Conservation (phyloP, 2,113 vertebrate species). For the Oncorhynchus kisutch region DNA sequence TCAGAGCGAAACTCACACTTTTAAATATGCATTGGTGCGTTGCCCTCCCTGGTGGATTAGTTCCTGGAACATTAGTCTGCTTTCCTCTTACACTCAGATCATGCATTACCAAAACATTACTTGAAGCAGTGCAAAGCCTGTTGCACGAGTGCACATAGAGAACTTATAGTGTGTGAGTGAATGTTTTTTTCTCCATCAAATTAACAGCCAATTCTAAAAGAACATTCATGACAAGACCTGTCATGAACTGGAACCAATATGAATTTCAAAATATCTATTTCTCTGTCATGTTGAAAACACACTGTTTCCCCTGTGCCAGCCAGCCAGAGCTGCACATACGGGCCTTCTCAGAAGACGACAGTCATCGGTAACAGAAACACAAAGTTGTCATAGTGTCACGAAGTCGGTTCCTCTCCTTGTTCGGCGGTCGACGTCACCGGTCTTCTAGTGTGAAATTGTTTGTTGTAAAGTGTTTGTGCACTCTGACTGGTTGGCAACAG, state of each 20-base stretch:
- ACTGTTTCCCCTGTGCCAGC: not conserved
- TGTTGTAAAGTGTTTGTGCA: too few species aligned
- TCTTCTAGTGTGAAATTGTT: too few species aligned
- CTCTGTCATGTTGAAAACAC: not conserved
- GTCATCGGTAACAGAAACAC: constrained; percentile 11
- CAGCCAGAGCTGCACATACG: constrained; percentile 5
- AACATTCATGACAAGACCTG: not conserved
- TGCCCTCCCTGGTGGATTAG: constrained; percentile 26
- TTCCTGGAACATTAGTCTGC: constrained; percentile 17
- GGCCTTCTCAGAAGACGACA: not conserved
- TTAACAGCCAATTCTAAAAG: not conserved
- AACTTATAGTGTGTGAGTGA: not conserved
- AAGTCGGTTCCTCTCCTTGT: too few species aligned
- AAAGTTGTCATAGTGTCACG: not conserved
- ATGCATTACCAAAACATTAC: not conserved
- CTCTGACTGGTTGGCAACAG: too few species aligned
- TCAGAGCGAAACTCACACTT: constrained; percentile 36
- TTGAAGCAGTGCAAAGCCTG: too few species aligned
- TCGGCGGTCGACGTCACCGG: too few species aligned
- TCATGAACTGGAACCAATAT: not conserved
- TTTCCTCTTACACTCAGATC: not conserved
- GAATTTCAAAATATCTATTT: not conserved
- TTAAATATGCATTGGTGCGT: constrained; percentile 38
- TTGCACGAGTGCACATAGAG: too few species aligned
- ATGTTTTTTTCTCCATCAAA: not conserved